A percentile compares a stretch with the other conserved stretches of the same genome.
Evolutionary conservation across 2,888 invertebrate species (phyloP).

Genomic region (Flabesymbios commensalis): DNA sequence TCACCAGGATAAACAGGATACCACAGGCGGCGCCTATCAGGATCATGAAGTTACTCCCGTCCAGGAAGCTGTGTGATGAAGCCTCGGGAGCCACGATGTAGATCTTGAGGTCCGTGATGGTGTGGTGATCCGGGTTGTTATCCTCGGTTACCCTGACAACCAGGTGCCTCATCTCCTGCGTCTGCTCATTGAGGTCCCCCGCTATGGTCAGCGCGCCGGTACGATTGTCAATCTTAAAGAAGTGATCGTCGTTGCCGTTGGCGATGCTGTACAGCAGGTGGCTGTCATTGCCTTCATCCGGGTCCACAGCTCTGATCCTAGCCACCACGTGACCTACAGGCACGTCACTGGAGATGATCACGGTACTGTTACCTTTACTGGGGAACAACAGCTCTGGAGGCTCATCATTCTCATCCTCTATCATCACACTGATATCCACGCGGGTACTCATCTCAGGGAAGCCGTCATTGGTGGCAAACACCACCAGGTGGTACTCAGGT

Average conservation of each 20-base stretch:
- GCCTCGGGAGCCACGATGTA: conserved; percentile 1
- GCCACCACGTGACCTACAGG: conserved; percentile 41
- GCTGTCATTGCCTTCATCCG: conserved; percentile 46
- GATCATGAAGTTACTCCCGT: not conserved
- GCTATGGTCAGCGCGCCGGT: conserved; percentile 59
- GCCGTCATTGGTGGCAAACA: conserved; percentile 80
- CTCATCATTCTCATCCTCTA: conserved; percentile 53
- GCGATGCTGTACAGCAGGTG: conserved; percentile 38
- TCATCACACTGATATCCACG: conserved; percentile 38
- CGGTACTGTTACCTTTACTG: conserved; percentile 39
- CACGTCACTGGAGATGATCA: conserved; percentile 33
- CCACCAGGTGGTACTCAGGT: conserved; percentile 74
- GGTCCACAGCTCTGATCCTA: conserved; percentile 42
- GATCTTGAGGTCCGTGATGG: conserved; percentile 7
- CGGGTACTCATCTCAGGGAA: conserved; percentile 12
- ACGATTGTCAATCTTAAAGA: conserved; percentile 61
- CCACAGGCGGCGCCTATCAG: not conserved
- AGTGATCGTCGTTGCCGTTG: conserved; percentile 57
- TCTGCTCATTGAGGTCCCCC: conserved; percentile 29
- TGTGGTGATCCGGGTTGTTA: not conserved
- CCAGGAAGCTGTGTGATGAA: not conserved
- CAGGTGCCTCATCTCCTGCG: conserved; percentile 10
- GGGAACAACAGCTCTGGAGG: conserved; percentile 48
- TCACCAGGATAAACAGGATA: conserved; percentile 2
- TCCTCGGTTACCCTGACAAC: conserved; percentile 21